Conservation (phyloP, 2,113 vertebrate species). For the Pelmatolapia mariae region DNA sequence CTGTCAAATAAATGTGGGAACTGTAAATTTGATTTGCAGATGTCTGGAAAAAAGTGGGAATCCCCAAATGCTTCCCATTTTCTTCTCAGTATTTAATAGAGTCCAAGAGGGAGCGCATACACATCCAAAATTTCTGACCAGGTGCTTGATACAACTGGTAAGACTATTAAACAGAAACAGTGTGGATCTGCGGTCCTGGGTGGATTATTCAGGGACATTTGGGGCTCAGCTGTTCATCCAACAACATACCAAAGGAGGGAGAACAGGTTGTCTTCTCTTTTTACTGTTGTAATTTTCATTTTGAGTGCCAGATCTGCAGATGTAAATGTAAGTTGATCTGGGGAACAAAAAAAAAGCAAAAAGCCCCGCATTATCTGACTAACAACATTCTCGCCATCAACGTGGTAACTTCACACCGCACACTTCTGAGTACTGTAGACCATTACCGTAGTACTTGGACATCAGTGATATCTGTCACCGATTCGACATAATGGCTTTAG, state of each 20-base stretch:
- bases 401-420: neutral
- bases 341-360: slow-evolving; percentile 30
- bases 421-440: neutral
- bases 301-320: slow-evolving; percentile 19
- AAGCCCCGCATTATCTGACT: slow-evolving; percentile 19
- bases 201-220: slow-evolving; percentile 25
- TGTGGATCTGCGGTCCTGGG: slow-evolving; percentile 36
- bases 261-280: slow-evolving; percentile 40
- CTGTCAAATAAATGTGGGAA: neutral
- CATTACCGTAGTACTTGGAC: slow-evolving; percentile 31
- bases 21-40: slow-evolving; percentile 27
- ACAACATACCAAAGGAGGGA: slow-evolving; percentile 15
- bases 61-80: slow-evolving; percentile 43
- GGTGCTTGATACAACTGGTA: slow-evolving; percentile 50
- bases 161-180: slow-evolving; percentile 27
- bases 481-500: slow-evolving; percentile 52
- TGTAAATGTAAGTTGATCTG: slow-evolving; percentile 34
- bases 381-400: slow-evolving; percentile 25
- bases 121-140: slow-evolving; percentile 43
- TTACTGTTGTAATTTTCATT: neutral
- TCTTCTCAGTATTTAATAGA: slow-evolving; percentile 32
- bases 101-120: slow-evolving; percentile 9
- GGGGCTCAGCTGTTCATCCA: slow-evolving; percentile 44
- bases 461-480: slow-evolving; percentile 55
- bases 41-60: slow-evolving; percentile 19